Base-by-base conservation (phyloP, 2,797 vertebrate species). In the Dryobates pubescens region DNA sequence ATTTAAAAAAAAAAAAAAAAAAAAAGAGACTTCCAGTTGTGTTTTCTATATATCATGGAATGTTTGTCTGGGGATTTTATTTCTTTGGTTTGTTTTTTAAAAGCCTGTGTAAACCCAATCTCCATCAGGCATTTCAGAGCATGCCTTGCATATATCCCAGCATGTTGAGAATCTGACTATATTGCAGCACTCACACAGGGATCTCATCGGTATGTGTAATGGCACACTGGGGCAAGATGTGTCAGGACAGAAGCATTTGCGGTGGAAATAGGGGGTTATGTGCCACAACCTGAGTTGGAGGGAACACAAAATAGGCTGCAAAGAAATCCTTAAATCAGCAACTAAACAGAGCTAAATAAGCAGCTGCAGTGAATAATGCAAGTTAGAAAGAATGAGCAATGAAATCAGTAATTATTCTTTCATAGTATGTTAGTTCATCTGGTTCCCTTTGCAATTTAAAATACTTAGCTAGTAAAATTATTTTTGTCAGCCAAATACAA, bases 381-480 rank as follows among this genome's bases (percentile, higher is more conserved):
- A 81, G 67, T 71, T 49, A 61, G 68, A 38, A 85, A 59, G 76
- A 73, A 82, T 45, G 11, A 92, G 51, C 53, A 86, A n/a, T n/a
- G 51, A 86, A 88, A 57, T 84, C 8, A 83, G 95, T 89, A 88
- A 88, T 94, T 93, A 63, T 81, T 83, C 77, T 89, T 88, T 82
- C 74, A 41, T 22, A n/a, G 30, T 32, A 4, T 26, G 38, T 63
- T 85, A 68, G 56, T 92, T 93, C 75, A 65, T 71, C 59, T 89
- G 74, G 30, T 79, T 93, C 27, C 22, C 13, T 79, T 84, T 82
- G 73, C 59, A 69, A 54, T 71, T 89, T 56, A 57, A 93, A 89
- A 72, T 80, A 82, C 78, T 88, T 86, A 87, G 74, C 65, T 80
- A 9, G 67, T 75, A 78, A 80, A 93, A 87, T 87, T 56, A 73